These are phyloP conservation scores for Poeciliopsis presidionis DNA, from an alignment of 2,797 vertebrate species.

Conservation along the genomic window DNA sequence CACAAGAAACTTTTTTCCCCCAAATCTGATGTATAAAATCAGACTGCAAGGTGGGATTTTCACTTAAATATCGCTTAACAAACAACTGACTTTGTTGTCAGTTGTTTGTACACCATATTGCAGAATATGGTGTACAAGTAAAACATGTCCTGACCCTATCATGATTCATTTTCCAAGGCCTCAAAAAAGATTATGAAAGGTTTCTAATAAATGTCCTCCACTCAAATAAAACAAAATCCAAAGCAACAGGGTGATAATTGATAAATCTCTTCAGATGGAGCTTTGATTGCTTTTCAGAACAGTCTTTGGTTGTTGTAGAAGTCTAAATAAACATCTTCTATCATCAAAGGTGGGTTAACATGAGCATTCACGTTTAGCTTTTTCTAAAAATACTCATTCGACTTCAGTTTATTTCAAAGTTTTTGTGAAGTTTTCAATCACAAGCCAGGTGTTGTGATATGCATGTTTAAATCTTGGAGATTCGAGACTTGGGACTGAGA, in stretches of 20 bases:
- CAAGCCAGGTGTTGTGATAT: background rate
- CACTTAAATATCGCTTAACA: slow-evolving; percentile 22
- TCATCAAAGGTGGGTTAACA: background rate
- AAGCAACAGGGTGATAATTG: slow-evolving; percentile 6
- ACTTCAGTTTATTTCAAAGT: background rate
- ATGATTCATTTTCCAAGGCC: slow-evolving; percentile 10
- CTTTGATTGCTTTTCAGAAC: background rate
- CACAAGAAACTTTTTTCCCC: slow-evolving; percentile 11
- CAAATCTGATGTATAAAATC: slow-evolving; percentile 19
- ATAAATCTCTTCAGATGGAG: background rate
- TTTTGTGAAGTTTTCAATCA: background rate
- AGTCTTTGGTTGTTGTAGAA: background rate
- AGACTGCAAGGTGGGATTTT: slow-evolving; percentile 5
- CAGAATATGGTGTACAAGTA: slow-evolving; percentile 4
- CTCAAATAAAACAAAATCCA: background rate
- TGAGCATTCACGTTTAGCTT: background rate
- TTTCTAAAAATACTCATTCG: background rate
- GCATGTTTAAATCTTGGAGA: background rate
- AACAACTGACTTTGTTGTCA: slow-evolving; percentile 13
- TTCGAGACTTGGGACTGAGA: background rate
- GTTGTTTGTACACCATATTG: too few species aligned
- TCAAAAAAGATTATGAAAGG: background rate
- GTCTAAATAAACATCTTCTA: background rate
- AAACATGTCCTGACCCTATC: slow-evolving; percentile 8
- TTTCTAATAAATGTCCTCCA: background rate